phyloP scores from a whole-genome alignment of 1,140 invertebrate species.

The Leucophenga varia region DNA sequence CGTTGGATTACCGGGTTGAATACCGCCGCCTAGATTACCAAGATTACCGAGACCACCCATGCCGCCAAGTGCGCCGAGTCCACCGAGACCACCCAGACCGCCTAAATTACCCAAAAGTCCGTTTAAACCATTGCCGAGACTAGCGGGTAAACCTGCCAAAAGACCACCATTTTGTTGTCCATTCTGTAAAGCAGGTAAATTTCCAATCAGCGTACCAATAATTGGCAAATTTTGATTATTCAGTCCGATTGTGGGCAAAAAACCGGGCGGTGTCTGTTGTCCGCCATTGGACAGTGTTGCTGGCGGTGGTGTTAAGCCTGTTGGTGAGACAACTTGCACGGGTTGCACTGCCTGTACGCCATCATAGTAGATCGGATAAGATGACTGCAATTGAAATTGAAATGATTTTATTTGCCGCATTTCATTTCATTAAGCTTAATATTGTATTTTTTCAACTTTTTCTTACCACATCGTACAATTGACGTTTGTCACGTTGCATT shows the following conservation, averaged over 20 bases:
- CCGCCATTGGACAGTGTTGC: constrained; percentile 19
- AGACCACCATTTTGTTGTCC: constrained; percentile 15
- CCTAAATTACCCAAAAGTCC: constrained; percentile 21
- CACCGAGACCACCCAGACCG: constrained; percentile 24
- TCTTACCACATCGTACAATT: constrained; percentile 25
- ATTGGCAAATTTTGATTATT: constrained; percentile 27
- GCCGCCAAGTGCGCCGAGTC: constrained; percentile 26
- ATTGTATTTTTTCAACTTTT: neutral
- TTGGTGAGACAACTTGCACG: constrained; percentile 29
- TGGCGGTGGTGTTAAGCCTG: constrained; percentile 21
- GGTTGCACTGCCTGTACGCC: constrained; percentile 17
- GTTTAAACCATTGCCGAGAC: neutral
- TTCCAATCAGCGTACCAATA: constrained; percentile 31
- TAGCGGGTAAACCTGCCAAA: constrained; percentile 14
- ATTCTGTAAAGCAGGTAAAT: constrained; percentile 19
- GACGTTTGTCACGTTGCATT: constrained; percentile 28
- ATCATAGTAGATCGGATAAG: constrained; percentile 33
- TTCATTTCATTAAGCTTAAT: neutral
- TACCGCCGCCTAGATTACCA: constrained; percentile 12
- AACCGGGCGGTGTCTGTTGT: constrained; percentile 18
- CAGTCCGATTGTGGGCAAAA: constrained; percentile 28
- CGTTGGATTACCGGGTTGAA: constrained; percentile 3
- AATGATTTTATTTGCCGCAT: neutral
- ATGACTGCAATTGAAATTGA: constrained; percentile 6
- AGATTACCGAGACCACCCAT: constrained; percentile 26